A percentile compares a stretch with the other conserved stretches of the same genome.
These are phyloP conservation scores for Armadillidium nasatum DNA, from an alignment of 1,140 invertebrate species.

Conservation along the genomic window DNA sequence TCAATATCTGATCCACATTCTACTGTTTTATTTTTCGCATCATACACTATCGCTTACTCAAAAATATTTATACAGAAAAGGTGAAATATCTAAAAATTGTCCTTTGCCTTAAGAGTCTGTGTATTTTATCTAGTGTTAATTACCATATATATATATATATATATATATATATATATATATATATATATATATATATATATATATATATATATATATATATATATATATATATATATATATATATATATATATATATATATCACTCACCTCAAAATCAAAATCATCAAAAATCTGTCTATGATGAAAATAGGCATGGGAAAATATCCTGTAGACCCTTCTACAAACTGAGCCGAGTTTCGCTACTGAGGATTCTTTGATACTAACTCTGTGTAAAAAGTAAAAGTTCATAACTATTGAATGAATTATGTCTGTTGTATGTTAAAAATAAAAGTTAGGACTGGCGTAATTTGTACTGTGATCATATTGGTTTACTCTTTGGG, in stretches of 20 bases:
- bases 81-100: no score
- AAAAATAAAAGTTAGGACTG: background rate
- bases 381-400: conserved; percentile 67
- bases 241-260: background rate
- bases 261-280: conserved; percentile 89
- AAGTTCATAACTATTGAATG: background rate
- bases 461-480: no score
- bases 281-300: conserved; percentile 94
- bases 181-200: conserved; percentile 17
- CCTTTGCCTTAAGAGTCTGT: no score
- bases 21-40: no score
- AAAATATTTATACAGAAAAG: no score
- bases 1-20: no score
- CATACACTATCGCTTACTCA: no score
- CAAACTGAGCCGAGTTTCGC: conserved; percentile 97
- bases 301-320: conserved; percentile 99
- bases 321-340: conserved; percentile 96
- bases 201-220: background rate
- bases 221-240: background rate
- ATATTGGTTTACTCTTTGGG: no score
- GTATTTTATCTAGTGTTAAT: no score
- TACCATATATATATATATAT: conserved; percentile 5
- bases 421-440: background rate
- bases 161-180: conserved; percentile 8
- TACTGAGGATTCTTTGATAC: conserved; percentile 97